These are phyloP conservation scores for Saccostrea echinata DNA, from an alignment of 1,140 invertebrate species.

Conservation along the genomic window DNA sequence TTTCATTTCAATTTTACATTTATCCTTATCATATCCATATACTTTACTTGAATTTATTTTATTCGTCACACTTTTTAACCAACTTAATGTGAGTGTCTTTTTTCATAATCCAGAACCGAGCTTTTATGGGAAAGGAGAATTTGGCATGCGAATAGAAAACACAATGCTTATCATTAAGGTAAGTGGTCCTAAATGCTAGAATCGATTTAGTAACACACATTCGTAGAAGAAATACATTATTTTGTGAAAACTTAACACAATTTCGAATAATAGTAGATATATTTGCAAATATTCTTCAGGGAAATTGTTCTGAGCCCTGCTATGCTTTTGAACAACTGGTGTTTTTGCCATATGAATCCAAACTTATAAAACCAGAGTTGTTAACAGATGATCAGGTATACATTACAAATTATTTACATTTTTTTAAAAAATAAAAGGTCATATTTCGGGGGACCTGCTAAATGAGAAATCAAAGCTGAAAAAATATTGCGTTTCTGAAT, in stretches of 20 bases:
- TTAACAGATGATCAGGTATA: not conserved
- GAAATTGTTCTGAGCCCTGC: not conserved
- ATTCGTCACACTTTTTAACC: no score
- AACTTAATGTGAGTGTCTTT: no score
- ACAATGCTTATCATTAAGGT: not conserved
- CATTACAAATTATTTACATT: no score
- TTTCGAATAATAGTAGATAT: not conserved
- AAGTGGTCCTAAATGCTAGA: not conserved
- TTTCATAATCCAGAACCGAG: not conserved
- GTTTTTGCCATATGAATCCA: not conserved
- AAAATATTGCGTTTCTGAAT: no score
- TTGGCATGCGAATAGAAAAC: conserved; percentile 20
- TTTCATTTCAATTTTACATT: no score
- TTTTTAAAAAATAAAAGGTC: no score
- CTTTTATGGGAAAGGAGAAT: conserved; percentile 15
- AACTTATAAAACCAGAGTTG: conserved; percentile 11
- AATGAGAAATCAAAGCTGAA: no score
- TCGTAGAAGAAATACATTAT: not conserved
- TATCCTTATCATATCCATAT: no score
- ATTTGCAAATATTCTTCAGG: not conserved
- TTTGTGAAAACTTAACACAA: not conserved
- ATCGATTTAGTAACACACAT: not conserved
- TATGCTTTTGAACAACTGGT: conserved; percentile 16
- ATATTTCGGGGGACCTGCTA: no score
- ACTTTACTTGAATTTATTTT: no score